phyloP scores from a whole-genome alignment of 2,888 invertebrate species.

The Eumacrocentrus americanus region DNA sequence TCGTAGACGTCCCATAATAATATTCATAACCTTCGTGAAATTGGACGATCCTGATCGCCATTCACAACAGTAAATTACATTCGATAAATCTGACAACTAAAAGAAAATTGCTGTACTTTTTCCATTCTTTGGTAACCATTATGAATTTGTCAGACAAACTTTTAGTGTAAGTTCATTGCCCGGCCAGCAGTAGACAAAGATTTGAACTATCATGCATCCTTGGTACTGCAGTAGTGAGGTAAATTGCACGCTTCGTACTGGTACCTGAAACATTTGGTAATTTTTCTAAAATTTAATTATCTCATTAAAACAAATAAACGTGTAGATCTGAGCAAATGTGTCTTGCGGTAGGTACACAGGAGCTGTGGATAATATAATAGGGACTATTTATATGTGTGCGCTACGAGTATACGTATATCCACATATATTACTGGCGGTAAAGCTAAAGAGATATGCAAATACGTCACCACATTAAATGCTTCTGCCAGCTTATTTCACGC shows the following conservation, averaged over 20 bases:
- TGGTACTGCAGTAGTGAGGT: constrained; percentile 65
- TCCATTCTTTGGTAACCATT: background rate
- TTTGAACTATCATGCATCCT: constrained; percentile 65
- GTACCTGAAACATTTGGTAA: constrained; percentile 33
- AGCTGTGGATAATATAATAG: constrained; percentile 2
- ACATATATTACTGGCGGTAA: constrained; percentile 16
- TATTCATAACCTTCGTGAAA: constrained; percentile 16
- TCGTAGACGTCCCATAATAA: constrained; percentile 23
- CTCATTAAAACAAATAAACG: no score
- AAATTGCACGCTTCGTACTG: constrained; percentile 60
- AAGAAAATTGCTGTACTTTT: background rate
- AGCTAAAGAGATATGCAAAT: constrained; percentile 40
- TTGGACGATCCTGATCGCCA: constrained; percentile 7
- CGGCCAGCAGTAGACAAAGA: constrained; percentile 67
- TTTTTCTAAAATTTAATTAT: no score
- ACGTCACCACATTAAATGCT: constrained; percentile 34
- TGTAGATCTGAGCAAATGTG: no score
- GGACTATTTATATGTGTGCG: constrained; percentile 16
- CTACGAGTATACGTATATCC: background rate
- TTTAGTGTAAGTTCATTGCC: constrained; percentile 66
- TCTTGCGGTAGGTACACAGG: no score
- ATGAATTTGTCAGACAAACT: constrained; percentile 51
- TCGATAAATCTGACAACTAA: constrained; percentile 20
- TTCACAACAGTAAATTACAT: constrained; percentile 20
- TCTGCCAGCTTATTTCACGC: constrained; percentile 32